Evolutionary conservation across 2,797 vertebrate genomes (phyloP).

Genomic region (Sebastes trivittatus): DNA sequence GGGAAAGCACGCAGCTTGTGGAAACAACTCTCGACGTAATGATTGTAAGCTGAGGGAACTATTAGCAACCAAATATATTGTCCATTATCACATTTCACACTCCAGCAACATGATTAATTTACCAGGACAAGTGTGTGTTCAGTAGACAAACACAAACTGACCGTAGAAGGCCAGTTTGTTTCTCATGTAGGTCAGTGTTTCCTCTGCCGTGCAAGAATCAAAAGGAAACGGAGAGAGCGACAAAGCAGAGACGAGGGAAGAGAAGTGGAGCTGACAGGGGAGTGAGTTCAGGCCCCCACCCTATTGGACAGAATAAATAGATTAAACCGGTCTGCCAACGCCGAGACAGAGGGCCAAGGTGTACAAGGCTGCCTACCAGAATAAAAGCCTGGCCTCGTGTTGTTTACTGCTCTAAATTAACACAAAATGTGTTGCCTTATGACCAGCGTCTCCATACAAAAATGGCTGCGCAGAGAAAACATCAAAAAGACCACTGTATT

Average conservation of each 20-base stretch:
- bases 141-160: not conserved
- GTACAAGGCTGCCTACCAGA: not conserved
- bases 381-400: not conserved
- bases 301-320: slow-evolving; percentile 81
- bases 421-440: not conserved
- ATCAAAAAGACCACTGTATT: slow-evolving; percentile 1
- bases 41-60: not conserved
- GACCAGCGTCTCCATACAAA: not conserved
- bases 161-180: not conserved
- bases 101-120: slow-evolving; percentile 15
- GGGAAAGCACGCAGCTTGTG: not conserved
- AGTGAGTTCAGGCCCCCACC: slow-evolving; percentile 55
- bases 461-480: not conserved
- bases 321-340: slow-evolving; percentile 44
- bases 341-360: not conserved
- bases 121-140: not conserved
- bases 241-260: slow-evolving; percentile 3
- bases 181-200: slow-evolving; percentile 23
- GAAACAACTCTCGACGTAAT: not conserved
- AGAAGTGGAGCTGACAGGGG: slow-evolving; percentile 58
- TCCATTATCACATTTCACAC: slow-evolving; percentile 17
- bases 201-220: not conserved
- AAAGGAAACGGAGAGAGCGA: slow-evolving; percentile 23
- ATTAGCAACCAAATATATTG: not conserved
- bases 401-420: not conserved